These are phyloP conservation scores for Cinara cedri DNA, from an alignment of 2,888 invertebrate genomes.

Conservation along the genomic window DNA sequence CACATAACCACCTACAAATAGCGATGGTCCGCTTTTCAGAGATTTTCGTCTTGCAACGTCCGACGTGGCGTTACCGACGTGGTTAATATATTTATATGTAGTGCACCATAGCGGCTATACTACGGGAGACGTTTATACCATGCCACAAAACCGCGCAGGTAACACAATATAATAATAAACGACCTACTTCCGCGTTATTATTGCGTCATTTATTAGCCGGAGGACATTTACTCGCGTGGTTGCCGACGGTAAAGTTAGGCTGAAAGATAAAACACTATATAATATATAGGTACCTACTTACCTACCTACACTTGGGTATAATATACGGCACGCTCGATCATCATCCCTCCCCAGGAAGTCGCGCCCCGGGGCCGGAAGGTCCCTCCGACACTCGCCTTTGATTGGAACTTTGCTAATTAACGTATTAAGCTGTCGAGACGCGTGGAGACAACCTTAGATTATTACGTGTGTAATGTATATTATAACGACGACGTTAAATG, in stretches of 20 bases:
- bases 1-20: no score
- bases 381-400: constrained; percentile 35
- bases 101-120: neutral
- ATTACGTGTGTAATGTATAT: neutral
- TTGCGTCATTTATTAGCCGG: no score
- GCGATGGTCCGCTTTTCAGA: no score
- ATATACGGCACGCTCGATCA: neutral
- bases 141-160: neutral
- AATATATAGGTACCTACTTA: neutral
- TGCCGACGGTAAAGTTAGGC: neutral
- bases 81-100: neutral
- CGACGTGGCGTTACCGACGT: no score
- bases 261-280: constrained; percentile 4
- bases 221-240: neutral
- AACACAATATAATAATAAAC: neutral
- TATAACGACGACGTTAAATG: neutral
- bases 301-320: no score
- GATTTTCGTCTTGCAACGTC: no score
- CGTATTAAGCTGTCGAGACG: constrained; percentile 37
- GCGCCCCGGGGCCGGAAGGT: neutral
- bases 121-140: no score
- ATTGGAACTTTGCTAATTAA: constrained; percentile 55
- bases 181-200: no score
- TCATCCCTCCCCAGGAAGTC: neutral
- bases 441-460: neutral